Conservation (phyloP, 2,113 vertebrate genomes). For the Ardeotis arabs region DNA sequence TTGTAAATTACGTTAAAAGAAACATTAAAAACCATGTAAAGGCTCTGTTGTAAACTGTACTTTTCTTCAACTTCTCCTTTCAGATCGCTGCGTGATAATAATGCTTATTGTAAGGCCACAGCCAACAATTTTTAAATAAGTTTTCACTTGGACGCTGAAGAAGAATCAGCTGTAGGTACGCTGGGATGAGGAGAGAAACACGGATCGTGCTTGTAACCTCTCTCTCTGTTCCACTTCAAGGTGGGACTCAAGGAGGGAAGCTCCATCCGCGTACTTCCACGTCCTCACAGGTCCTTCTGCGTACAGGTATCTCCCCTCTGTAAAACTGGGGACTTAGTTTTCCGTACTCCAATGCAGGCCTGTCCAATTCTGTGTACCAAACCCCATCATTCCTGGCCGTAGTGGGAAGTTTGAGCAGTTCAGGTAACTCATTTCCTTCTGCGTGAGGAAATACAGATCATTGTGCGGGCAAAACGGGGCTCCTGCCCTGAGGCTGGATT, state of each 20-base stretch:
- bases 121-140: neutral
- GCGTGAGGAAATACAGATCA: neutral
- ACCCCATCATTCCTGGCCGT: rapidly evolving
- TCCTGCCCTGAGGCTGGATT: neutral
- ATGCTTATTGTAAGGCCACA: neutral
- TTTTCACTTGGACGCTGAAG: neutral
- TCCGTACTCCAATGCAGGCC: neutral
- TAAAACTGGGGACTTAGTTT: neutral
- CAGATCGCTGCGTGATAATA: neutral
- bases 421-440: rapidly evolving
- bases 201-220: neutral
- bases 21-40: neutral
- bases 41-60: neutral
- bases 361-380: too few relatives aligned
- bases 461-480: rapidly evolving
- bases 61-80: neutral
- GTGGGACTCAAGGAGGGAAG: neutral
- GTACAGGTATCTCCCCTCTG: neutral
- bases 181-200: neutral
- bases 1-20: neutral
- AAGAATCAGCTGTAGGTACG: neutral
- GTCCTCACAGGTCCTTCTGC: neutral
- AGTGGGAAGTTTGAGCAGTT: neutral
- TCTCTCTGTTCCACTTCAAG: neutral
- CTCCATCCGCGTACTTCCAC: too few relatives aligned